Evolutionary conservation across 2,113 vertebrate species (phyloP).

Genomic region (Candoia aspera): DNA sequence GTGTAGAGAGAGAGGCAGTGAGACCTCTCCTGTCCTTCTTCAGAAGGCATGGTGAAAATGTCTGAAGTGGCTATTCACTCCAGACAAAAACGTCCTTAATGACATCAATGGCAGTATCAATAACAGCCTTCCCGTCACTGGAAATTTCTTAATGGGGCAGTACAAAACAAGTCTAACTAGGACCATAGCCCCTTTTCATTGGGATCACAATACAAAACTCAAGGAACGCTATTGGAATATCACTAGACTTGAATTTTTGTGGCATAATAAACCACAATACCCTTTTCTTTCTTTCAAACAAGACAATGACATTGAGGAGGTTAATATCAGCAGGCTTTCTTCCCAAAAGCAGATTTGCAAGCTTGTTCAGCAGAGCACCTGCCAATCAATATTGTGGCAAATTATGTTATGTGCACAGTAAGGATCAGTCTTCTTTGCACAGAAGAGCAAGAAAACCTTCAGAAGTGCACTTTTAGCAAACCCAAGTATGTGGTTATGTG

Average conservation of each 20-base stretch:
- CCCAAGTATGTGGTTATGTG: constrained; percentile 17
- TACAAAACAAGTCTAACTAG: background rate
- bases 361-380: constrained; percentile 57
- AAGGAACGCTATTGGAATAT: background rate
- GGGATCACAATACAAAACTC: background rate
- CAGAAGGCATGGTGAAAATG: background rate
- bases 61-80: background rate
- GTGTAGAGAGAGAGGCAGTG: background rate
- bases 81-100: background rate
- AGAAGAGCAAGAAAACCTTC: constrained; percentile 26
- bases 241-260: background rate
- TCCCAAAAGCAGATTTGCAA: constrained; percentile 63
- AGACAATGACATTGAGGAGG: constrained; percentile 13
- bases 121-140: background rate
- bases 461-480: constrained; percentile 36
- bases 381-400: constrained; percentile 62
- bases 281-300: background rate
- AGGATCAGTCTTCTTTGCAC: constrained; percentile 35
- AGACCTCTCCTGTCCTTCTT: background rate
- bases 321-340: constrained; percentile 62
- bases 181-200: background rate
- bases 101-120: background rate
- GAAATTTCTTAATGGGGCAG: background rate
- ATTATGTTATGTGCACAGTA: constrained; percentile 20
- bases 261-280: background rate